Evolutionary conservation across 2,888 invertebrate genomes (phyloP).

Genomic region (Trissolcus brochymenae): DNA sequence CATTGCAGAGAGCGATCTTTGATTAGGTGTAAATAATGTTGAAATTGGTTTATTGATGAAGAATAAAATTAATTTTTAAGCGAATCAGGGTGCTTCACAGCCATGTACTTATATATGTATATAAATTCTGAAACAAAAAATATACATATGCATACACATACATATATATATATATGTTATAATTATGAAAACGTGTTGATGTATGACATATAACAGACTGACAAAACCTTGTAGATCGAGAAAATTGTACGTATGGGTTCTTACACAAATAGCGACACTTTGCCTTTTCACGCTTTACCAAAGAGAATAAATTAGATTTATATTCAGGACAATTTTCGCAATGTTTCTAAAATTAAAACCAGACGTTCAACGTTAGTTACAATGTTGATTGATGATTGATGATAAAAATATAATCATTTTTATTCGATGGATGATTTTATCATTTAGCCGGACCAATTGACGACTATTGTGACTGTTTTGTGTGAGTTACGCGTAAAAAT

Average conservation of each 20-base stretch:
- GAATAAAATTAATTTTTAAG: constrained; percentile 59
- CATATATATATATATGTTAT: constrained; percentile 55
- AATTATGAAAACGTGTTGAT: constrained; percentile 55
- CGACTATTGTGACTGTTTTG: constrained; percentile 12
- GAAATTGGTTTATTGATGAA: constrained; percentile 24
- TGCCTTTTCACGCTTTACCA: constrained; percentile 30
- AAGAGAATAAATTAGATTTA: constrained; percentile 24
- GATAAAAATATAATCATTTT: neutral
- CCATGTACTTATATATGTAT: constrained; percentile 48
- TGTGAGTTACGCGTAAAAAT: constrained; percentile 23
- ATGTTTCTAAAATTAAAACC: constrained; percentile 3
- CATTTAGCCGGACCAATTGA: constrained; percentile 13
- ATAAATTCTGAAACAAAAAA: constrained; percentile 52
- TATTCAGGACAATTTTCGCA: constrained; percentile 2
- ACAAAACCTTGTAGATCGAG: constrained; percentile 65
- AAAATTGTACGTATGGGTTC: constrained; percentile 12
- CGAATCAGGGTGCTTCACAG: constrained; percentile 75
- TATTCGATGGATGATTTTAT: neutral
- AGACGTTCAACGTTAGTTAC: constrained; percentile 7
- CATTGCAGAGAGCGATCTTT: constrained; percentile 15
- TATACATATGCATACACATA: constrained; percentile 52
- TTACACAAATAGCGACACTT: constrained; percentile 26
- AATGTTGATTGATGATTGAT: constrained; percentile 9
- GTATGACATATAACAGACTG: constrained; percentile 64
- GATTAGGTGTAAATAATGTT: constrained; percentile 39